A percentile compares a stretch with the other conserved stretches of the same genome.
Conservation (phyloP, 1,140 invertebrate species). For the Anastatus disparis region DNA sequence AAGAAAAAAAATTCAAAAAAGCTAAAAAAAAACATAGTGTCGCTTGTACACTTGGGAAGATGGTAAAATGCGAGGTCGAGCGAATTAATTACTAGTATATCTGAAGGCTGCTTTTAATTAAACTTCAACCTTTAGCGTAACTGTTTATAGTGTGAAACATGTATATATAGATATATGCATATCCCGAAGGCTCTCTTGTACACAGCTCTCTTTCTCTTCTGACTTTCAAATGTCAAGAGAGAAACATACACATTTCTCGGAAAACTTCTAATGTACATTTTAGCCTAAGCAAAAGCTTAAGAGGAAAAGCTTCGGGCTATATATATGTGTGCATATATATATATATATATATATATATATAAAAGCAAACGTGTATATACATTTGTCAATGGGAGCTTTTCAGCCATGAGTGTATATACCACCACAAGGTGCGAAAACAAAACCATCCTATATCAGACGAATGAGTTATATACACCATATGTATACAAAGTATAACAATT, state of each 20-base stretch:
- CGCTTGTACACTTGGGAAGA: no score
- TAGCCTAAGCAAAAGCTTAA: background rate
- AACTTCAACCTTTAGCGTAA: constrained; percentile 11
- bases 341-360: no score
- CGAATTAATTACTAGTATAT: constrained; percentile 32
- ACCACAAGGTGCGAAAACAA: no score
- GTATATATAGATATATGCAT: no score
- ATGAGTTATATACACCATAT: no score
- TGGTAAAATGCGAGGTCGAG: background rate
- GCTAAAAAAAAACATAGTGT: background rate
- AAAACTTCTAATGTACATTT: background rate
- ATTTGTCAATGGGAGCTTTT: no score
- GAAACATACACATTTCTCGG: constrained; percentile 13
- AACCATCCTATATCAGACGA: no score
- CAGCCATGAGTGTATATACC: no score
- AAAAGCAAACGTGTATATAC: no score
- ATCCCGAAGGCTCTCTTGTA: background rate
- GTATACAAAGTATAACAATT: no score
- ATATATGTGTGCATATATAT: background rate
- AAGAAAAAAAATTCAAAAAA: no score
- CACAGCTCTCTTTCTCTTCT: background rate
- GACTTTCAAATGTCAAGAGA: background rate
- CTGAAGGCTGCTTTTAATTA: constrained; percentile 27
- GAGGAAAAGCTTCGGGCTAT: background rate
- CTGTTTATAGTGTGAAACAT: background rate